A percentile compares a stretch with the other conserved stretches of the same genome.
These are phyloP conservation scores for Aspiorhynchus laticeps DNA, from an alignment of 2,113 vertebrate genomes.

Conservation along the genomic window DNA sequence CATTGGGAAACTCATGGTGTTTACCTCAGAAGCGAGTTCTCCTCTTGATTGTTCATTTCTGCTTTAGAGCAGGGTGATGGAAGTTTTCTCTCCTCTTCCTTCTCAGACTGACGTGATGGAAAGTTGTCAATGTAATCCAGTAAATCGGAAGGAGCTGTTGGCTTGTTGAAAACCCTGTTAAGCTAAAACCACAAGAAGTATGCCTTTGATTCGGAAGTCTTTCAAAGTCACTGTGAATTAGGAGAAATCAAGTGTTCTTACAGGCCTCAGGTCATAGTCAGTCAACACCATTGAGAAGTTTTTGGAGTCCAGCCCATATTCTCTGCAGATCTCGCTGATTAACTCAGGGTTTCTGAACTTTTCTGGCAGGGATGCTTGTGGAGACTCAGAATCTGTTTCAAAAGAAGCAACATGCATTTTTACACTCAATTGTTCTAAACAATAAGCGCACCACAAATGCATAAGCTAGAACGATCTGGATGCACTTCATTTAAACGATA, in stretches of 20 bases:
- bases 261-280: conserved; percentile 77
- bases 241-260: conserved; percentile 54
- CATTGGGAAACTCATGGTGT: neutral
- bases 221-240: neutral
- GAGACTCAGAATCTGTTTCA: conserved; percentile 68
- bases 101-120: conserved; percentile 72
- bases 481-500: neutral
- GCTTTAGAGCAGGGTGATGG: conserved; percentile 60
- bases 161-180: conserved; percentile 74
- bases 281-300: conserved; percentile 79
- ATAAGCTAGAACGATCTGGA: neutral
- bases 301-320: conserved; percentile 68
- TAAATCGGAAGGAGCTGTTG: conserved; percentile 66
- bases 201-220: neutral
- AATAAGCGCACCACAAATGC: neutral
- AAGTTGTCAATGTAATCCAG: conserved; percentile 75
- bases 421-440: neutral
- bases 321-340: conserved; percentile 69
- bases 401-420: conserved; percentile 22
- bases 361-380: conserved; percentile 54
- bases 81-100: conserved; percentile 65
- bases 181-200: conserved; percentile 33
- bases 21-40: conserved; percentile 76
- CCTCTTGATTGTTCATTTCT: conserved; percentile 46
- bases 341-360: conserved; percentile 62